A percentile compares a stretch with the other conserved stretches of the same genome.
These are phyloP conservation scores for Progne subis DNA, from an alignment of 2,113 vertebrate genomes.

Conservation along the genomic window DNA sequence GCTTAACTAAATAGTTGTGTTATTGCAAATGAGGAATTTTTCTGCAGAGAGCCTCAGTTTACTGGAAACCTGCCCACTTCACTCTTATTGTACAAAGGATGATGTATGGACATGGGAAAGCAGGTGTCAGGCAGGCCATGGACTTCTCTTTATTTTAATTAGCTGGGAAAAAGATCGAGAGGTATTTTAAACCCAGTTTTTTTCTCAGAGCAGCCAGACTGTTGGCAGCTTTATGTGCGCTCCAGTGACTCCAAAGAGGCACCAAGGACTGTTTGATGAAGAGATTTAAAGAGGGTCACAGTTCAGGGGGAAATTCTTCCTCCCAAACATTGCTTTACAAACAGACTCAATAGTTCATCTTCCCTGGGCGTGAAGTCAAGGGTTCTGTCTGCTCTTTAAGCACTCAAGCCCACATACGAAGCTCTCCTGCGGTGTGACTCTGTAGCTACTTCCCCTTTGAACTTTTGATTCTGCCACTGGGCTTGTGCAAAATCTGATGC, in stretches of 20 bases:
- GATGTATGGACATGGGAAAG: neutral
- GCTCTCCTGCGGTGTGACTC: neutral
- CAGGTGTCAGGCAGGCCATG: neutral
- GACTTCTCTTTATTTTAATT: neutral
- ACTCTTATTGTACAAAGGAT: neutral
- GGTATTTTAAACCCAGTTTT: neutral
- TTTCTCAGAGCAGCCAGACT: neutral
- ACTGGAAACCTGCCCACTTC: neutral
- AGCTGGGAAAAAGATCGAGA: neutral
- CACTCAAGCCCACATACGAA: neutral
- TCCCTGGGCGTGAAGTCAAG: neutral
- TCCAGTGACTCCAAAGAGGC: neutral
- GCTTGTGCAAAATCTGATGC: neutral
- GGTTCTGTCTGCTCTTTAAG: neutral
- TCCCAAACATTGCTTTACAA: neutral
- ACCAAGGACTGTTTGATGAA: neutral
- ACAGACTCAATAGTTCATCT: neutral
- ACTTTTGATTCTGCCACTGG: neutral
- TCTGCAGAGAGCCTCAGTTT: neutral
- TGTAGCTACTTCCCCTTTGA: neutral
- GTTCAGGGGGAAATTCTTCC: neutral
- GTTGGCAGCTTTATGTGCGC: neutral
- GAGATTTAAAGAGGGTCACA: neutral
- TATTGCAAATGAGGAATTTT: neutral
- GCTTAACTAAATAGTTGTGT: neutral